Conservation (phyloP, 2,113 vertebrate species). For the Colistium nudipinnis region DNA sequence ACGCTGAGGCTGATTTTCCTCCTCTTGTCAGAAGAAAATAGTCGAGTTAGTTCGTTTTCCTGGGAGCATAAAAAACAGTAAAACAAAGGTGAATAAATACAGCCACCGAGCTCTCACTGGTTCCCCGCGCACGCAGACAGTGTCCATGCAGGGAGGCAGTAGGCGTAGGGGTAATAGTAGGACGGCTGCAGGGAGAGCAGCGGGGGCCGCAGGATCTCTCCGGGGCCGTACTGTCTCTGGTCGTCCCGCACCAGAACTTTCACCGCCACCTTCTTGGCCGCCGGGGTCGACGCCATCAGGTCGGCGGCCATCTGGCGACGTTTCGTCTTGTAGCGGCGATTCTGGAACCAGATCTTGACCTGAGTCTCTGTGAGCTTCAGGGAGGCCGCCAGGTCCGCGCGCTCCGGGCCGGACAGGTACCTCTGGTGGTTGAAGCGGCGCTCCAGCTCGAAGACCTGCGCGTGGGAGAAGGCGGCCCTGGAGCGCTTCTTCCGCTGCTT, state of each 20-base stretch:
- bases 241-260: slow-evolving; percentile 98
- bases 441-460: slow-evolving; percentile 98
- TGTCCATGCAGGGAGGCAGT: slow-evolving; percentile 97
- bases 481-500: slow-evolving; percentile 98
- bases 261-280: slow-evolving; percentile 96
- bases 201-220: slow-evolving; percentile 90
- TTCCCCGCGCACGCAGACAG: slow-evolving; percentile 89
- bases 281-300: slow-evolving; percentile 90
- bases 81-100: slow-evolving; percentile 67
- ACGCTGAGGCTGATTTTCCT: slow-evolving; percentile 40
- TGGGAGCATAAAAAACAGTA: slow-evolving; percentile 47
- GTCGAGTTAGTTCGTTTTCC: slow-evolving; percentile 44
- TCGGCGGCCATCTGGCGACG: slow-evolving; percentile 96
- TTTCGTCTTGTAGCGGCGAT: slow-evolving; percentile 99
- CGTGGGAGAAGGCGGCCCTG: slow-evolving; percentile 96
- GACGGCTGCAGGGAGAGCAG: slow-evolving; percentile 91
- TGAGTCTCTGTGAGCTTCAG: slow-evolving; percentile 98
- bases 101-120: slow-evolving; percentile 71
- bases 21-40: slow-evolving; percentile 50
- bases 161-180: slow-evolving; percentile 95
- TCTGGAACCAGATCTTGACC: slow-evolving; percentile 99
- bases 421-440: slow-evolving; percentile 98
- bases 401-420: slow-evolving; percentile 96
- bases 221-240: slow-evolving; percentile 96
- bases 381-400: slow-evolving; percentile 95